Percentiles rank a stretch among this genome's conserved stretches.
These are phyloP conservation scores for Chloromyia formosa DNA, from an alignment of 2,888 invertebrate species.

Conservation along the genomic window DNA sequence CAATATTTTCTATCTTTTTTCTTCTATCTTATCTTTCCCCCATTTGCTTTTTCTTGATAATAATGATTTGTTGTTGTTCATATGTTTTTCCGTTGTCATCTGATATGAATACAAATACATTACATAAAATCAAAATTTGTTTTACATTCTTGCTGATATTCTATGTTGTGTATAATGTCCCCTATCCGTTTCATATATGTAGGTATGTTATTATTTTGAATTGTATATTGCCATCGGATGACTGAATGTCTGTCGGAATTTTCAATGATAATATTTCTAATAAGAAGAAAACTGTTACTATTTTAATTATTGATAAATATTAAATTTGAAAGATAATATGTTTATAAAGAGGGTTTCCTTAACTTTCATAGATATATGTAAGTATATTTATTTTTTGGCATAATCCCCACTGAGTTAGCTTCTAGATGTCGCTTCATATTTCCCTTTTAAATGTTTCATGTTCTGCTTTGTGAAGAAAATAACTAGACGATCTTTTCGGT, in stretches of 20 bases:
- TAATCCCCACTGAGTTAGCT: conserved; percentile 40
- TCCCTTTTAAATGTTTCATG: not conserved
- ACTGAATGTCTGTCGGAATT: not conserved
- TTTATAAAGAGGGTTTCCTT: conserved; percentile 13
- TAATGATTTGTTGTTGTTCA: conserved; percentile 19
- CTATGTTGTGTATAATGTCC: not conserved
- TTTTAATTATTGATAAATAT: not conserved
- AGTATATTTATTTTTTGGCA: conserved; percentile 27
- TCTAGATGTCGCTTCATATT: not conserved
- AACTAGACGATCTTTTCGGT: too few species aligned
- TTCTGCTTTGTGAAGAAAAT: too few species aligned
- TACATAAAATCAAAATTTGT: conserved; percentile 16
- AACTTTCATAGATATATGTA: too few species aligned
- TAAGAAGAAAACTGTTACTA: conserved; percentile 5
- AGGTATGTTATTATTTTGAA: not conserved
- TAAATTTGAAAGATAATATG: conserved; percentile 10
- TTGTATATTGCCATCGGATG: too few species aligned
- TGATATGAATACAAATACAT: conserved; percentile 36
- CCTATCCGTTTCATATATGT: not conserved
- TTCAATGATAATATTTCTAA: not conserved
- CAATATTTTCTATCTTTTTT: conserved; percentile 8
- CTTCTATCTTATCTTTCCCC: not conserved
- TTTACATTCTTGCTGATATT: not conserved
- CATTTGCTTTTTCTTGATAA: conserved; percentile 1
- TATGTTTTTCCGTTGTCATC: conserved; percentile 32